These are phyloP conservation scores for Nicator chloris DNA, from an alignment of 2,113 vertebrate genomes.

Conservation along the genomic window DNA sequence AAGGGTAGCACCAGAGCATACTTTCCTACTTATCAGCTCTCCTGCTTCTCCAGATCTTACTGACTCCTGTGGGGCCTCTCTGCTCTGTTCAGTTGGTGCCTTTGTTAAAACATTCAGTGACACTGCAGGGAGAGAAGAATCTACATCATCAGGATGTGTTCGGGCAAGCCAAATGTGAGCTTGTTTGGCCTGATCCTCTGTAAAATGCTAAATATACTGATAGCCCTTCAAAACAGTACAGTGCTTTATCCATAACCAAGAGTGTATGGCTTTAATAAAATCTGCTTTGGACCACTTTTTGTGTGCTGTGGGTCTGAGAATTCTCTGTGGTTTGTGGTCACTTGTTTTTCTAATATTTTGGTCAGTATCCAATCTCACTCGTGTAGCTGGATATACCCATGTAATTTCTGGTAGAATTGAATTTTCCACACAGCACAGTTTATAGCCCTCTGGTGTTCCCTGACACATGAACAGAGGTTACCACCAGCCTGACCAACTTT, in stretches of 20 bases:
- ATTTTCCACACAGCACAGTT: constrained; percentile 68
- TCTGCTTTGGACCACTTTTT: constrained; percentile 48
- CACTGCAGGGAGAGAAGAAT: not conserved
- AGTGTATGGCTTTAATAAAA: constrained; percentile 58
- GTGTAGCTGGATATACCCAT: constrained; percentile 55
- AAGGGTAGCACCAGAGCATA: not conserved
- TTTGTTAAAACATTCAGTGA: not conserved
- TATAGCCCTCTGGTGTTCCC: constrained; percentile 56
- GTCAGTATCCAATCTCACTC: constrained; percentile 55
- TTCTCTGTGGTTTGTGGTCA: constrained; percentile 69
- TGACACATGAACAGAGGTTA: constrained; percentile 28
- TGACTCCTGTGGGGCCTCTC: not conserved
- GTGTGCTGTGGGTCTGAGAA: constrained; percentile 47
- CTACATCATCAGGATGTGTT: not conserved
- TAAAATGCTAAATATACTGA: not conserved
- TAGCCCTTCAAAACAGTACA: constrained; percentile 40
- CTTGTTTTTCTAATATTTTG: constrained; percentile 69
- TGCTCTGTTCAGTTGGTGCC: not conserved
- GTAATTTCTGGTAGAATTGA: constrained; percentile 69
- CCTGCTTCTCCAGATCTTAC: not conserved
- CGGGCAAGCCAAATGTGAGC: not conserved
- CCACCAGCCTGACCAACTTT: constrained; percentile 36
- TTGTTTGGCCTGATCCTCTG: not conserved
- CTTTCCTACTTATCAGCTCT: not conserved
- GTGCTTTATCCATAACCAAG: constrained; percentile 25